phyloP scores from a whole-genome alignment of 1,140 invertebrate species.

The Drosophila nebulosa region DNA sequence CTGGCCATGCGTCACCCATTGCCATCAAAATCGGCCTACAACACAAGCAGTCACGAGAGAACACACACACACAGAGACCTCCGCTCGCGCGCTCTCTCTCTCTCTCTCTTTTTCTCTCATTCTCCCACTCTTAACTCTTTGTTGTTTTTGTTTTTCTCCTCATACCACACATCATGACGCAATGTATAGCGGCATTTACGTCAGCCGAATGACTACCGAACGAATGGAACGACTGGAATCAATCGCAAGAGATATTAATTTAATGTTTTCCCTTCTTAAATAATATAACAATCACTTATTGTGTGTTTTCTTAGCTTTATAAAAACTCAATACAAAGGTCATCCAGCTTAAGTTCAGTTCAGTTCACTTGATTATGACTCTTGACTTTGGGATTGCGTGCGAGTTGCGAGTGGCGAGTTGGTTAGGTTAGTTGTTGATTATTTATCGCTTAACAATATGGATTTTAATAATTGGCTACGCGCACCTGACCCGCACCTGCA shows the following conservation, averaged over 20 bases:
- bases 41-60: neutral
- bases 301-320: neutral
- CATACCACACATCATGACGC: constrained; percentile 43
- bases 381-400: neutral
- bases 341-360: neutral
- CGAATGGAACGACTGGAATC: neutral
- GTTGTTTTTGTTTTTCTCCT: neutral
- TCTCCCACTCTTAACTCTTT: neutral
- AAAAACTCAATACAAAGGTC: neutral
- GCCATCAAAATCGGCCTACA: neutral
- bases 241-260: neutral
- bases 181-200: constrained; percentile 60
- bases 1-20: neutral
- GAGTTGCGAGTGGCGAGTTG: too few relatives aligned
- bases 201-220: constrained; percentile 30
- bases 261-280: neutral
- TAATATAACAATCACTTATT: neutral
- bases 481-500: neutral
- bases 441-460: neutral
- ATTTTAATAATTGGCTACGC: neutral
- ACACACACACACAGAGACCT: neutral
- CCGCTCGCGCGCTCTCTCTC: too few relatives aligned
- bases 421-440: neutral
- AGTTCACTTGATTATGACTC: neutral
- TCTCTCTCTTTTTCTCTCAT: neutral